Base-by-base conservation (phyloP, 2,888 invertebrate species). In the Hesperia comma region DNA sequence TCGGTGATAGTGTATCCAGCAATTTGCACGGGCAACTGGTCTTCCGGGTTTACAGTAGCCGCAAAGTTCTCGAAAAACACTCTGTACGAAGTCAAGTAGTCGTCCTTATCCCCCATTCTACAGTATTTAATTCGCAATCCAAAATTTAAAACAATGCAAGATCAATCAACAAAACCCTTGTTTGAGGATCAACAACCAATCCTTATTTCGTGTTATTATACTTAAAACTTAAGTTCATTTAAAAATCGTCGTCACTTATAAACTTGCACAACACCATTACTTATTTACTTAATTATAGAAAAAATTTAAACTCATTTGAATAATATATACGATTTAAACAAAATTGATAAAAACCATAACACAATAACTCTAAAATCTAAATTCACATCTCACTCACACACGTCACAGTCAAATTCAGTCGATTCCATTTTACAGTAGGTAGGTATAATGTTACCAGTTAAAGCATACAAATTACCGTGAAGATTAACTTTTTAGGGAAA, bases 11-110 rank as follows among this genome's bases (percentile, higher is more conserved):
- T 94, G 83, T 96, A 95, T 72, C 94, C 94, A 72, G 94, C 94
- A 69, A 96, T 95, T 80, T 95, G 94, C 57, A 96, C 95, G 62
- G 96, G 96, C 75, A 96, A 88, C 81, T 96, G 96, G 84, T 96
- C 96, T 74, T 95, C 94, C 1, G 95, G 95, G 77, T 96, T 94
- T 58, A 95, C 94, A 64, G 94, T 95, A 69, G 94, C 93, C 73
- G 95, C 94, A 85, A 96, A 96, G 81, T 94, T 93, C 78, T 95
- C 95, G 81, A 96, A 95, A 90, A 96, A 96, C 78, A 94, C 93
- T 71, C 95, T 93, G 82, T 96, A 96, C 54, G 93, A 92, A 62
- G 94, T 94, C 82, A 96, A 92, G 88, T 96, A 95, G 84, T 95
- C 95, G 77, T 95, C 95, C 78, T 95, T 94, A 81, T 94, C 94